Evolutionary conservation across 1,140 invertebrate genomes (phyloP).

Genomic region (Asbolus verrucosus): DNA sequence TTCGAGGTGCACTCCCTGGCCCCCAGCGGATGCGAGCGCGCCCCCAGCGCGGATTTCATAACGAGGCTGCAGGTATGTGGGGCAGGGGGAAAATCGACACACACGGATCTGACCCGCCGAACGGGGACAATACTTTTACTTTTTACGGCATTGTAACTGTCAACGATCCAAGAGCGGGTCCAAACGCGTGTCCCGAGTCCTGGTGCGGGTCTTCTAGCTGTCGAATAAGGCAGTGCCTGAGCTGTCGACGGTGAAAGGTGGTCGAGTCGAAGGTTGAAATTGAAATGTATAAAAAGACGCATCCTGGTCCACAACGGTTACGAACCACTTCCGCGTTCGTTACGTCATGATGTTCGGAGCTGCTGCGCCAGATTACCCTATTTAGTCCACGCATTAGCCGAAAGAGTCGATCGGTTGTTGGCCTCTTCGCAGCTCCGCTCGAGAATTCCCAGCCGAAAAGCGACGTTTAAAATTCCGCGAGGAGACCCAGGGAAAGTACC

Average conservation of each 20-base stretch:
- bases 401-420: not conserved
- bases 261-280: conserved; percentile 52
- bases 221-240: no score
- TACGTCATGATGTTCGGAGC: no score
- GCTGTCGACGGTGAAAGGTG: conserved; percentile 49
- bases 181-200: no score
- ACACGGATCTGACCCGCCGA: conserved; percentile 33
- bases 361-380: not conserved
- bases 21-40: conserved; percentile 56
- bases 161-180: not conserved
- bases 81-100: conserved; percentile 12
- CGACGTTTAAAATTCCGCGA: conserved; percentile 14
- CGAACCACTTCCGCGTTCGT: conserved; percentile 2
- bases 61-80: conserved; percentile 62
- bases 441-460: not conserved
- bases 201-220: no score
- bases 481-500: conserved; percentile 16
- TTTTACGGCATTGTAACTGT: conserved; percentile 25
- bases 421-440: not conserved
- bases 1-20: conserved; percentile 59
- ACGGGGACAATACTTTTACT: conserved; percentile 35
- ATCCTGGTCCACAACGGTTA: conserved; percentile 55
- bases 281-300: conserved; percentile 56
- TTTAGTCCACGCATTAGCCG: not conserved
- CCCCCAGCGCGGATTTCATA: conserved; percentile 61